phyloP scores from a whole-genome alignment of 2,888 invertebrate genomes.

The Willowsia nigromaculata region DNA sequence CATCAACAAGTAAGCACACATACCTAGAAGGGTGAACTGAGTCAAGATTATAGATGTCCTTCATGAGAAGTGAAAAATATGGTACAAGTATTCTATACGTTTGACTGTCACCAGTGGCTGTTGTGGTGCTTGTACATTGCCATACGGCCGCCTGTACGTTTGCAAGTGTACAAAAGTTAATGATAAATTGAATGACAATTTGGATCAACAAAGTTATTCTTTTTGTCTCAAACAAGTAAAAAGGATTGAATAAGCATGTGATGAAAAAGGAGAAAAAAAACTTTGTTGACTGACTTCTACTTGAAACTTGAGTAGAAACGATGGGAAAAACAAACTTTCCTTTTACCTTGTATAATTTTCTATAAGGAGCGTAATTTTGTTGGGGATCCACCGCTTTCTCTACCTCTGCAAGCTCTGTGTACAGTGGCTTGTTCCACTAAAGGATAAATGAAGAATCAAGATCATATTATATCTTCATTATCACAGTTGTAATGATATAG shows the following conservation, averaged over 20 bases:
- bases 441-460: neutral
- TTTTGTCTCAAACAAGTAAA: conserved; percentile 38
- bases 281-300: neutral
- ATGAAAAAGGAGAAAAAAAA: conserved; percentile 36
- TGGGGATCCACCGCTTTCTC: conserved; percentile 72
- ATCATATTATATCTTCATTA: neutral
- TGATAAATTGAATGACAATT: conserved; percentile 65
- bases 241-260: neutral
- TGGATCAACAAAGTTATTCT: conserved; percentile 41
- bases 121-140: conserved; percentile 85
- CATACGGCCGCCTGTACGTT: conserved; percentile 87
- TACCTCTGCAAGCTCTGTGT: conserved; percentile 67
- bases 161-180: too few relatives aligned
- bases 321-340: conserved; percentile 31
- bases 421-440: conserved; percentile 70
- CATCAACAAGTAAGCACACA: conserved; percentile 74
- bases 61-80: conserved; percentile 93
- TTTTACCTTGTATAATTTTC: conserved; percentile 73
- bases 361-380: conserved; percentile 72
- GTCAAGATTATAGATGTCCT: conserved; percentile 87
- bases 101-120: conserved; percentile 84
- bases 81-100: conserved; percentile 83
- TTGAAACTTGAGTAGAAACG: neutral
- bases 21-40: conserved; percentile 83
- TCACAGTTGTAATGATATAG: neutral